Conservation (phyloP, 2,113 vertebrate species). For the Ptychochromis oligacanthus region DNA sequence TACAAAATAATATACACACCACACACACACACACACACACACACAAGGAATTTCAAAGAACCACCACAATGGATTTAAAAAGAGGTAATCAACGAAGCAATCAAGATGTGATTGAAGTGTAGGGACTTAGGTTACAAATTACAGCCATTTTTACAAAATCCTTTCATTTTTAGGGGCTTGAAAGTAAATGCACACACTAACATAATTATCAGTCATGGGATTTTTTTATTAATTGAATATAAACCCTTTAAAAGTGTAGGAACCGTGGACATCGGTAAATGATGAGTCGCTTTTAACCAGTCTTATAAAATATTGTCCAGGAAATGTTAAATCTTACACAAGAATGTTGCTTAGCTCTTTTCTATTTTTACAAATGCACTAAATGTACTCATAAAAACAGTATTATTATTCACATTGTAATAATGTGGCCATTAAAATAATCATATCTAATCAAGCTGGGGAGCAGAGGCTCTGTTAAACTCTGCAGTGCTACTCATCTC, state of each 20-base stretch:
- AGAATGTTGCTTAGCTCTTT: not conserved
- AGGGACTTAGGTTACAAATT: not conserved
- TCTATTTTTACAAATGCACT: no score
- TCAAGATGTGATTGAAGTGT: not conserved
- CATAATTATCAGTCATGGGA: not conserved
- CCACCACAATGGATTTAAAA: not conserved
- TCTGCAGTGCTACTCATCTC: not conserved
- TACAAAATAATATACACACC: not conserved
- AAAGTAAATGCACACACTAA: not conserved
- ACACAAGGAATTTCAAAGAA: not conserved
- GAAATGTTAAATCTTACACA: not conserved
- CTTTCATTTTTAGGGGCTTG: not conserved
- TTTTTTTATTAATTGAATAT: not conserved
- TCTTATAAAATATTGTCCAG: not conserved
- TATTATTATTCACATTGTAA: not conserved
- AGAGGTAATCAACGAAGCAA: not conserved
- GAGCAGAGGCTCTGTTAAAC: not conserved
- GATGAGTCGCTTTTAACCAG: not conserved
- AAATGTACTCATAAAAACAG: not conserved
- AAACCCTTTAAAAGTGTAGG: not conserved
- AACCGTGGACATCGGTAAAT: not conserved
- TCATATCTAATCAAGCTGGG: no score
- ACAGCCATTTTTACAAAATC: not conserved
- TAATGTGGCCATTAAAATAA: not conserved
- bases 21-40: not conserved